These are phyloP conservation scores for Congeria kusceri DNA, from an alignment of 2,888 invertebrate species.

Conservation along the genomic window DNA sequence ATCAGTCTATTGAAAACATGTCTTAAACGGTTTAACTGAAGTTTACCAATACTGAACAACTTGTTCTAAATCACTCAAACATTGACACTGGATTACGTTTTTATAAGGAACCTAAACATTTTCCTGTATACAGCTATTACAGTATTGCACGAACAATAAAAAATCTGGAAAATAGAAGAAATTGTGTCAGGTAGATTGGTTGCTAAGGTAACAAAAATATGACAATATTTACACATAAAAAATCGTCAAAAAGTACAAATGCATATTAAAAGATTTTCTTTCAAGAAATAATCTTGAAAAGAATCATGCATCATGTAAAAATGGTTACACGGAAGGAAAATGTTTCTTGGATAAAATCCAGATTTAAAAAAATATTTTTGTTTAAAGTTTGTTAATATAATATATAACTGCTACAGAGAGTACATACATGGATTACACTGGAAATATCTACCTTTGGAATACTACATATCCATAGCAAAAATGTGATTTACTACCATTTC, in stretches of 20 bases:
- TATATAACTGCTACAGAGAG: not conserved
- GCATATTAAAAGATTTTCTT: constrained; percentile 40
- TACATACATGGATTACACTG: constrained; percentile 2
- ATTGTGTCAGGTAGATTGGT: constrained; percentile 60
- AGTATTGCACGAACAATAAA: constrained; percentile 5
- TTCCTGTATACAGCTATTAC: not conserved
- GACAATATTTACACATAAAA: constrained; percentile 53
- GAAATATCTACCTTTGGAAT: not conserved
- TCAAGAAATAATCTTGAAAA: constrained; percentile 44
- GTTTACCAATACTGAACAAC: not conserved
- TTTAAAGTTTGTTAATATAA: not conserved
- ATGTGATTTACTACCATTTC: too few species aligned
- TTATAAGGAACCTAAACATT: too few species aligned
- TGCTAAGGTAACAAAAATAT: constrained; percentile 54
- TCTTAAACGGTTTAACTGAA: not conserved
- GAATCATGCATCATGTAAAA: constrained; percentile 32
- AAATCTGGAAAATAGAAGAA: not conserved
- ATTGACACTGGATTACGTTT: too few species aligned
- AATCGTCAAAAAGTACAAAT: constrained; percentile 53
- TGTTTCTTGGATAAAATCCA: constrained; percentile 26
- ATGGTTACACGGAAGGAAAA: constrained; percentile 32
- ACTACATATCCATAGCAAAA: too few species aligned
- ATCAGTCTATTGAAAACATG: not conserved
- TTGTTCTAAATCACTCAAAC: not conserved
- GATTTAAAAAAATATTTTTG: constrained; percentile 24